Evolutionary conservation across 2,888 invertebrate genomes (phyloP).

Genomic region (Eilema sororculum): DNA sequence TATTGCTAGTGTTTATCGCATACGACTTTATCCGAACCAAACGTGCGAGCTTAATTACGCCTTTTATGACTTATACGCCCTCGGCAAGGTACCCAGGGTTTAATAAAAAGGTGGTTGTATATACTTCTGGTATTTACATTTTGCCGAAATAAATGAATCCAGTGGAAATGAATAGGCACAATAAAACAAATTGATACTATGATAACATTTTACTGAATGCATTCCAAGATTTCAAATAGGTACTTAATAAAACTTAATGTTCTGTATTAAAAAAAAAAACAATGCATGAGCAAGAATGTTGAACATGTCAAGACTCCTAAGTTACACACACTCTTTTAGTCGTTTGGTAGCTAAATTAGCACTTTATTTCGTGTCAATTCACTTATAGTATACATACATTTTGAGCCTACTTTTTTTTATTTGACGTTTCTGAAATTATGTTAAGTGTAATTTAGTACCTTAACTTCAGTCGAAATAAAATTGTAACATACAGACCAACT

Average conservation of each 20-base stretch:
- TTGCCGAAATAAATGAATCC: not conserved
- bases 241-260: conserved; percentile 30
- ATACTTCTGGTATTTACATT: not conserved
- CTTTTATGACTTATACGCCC: no score
- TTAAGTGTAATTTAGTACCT: not conserved
- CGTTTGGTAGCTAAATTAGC: conserved; percentile 9
- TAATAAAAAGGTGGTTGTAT: not conserved
- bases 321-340: conserved; percentile 6
- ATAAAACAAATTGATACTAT: conserved; percentile 23
- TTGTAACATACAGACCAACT: conserved; percentile 46
- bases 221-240: conserved; percentile 35
- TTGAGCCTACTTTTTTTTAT: not conserved
- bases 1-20: no score
- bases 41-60: no score
- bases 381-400: conserved; percentile 4
- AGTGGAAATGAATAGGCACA: not conserved
- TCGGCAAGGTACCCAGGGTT: not conserved
- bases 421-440: not conserved
- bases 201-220: conserved; percentile 45
- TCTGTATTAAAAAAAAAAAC: conserved; percentile 23
- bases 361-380: conserved; percentile 22
- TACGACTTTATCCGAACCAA: no score
- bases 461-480: conserved; percentile 51
- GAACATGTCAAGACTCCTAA: conserved; percentile 23
- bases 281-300: conserved; percentile 29